These are phyloP conservation scores for Lycocerus yunnanus DNA, from an alignment of 2,888 invertebrate genomes.

Conservation along the genomic window DNA sequence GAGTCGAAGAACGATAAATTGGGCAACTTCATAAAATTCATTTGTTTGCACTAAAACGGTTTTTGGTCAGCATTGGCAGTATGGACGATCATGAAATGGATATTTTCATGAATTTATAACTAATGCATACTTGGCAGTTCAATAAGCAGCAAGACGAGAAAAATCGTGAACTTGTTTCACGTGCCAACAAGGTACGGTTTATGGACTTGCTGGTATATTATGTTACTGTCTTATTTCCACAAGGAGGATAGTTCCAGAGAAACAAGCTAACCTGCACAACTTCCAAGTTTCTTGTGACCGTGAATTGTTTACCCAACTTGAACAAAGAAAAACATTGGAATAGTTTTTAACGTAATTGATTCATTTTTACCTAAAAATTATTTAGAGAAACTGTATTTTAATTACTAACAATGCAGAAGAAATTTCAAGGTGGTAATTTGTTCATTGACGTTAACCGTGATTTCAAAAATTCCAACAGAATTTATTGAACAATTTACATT, in stretches of 20 bases:
- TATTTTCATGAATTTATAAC: background rate
- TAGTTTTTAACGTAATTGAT: background rate
- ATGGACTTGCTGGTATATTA: no score
- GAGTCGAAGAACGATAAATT: background rate
- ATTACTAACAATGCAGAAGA: background rate
- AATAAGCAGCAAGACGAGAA: background rate
- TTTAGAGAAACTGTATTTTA: background rate
- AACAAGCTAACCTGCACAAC: no score
- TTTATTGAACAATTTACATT: background rate
- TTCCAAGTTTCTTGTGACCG: background rate
- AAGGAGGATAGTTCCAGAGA: no score
- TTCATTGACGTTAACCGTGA: no score
- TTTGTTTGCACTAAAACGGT: background rate
- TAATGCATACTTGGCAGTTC: background rate
- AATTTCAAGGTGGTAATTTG: background rate
- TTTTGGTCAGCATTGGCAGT: no score
- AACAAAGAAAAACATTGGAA: background rate
- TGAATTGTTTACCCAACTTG: background rate
- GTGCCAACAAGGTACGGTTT: no score
- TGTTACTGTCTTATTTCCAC: no score
- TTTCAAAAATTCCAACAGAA: background rate
- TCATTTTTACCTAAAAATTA: background rate
- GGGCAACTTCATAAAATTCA: background rate
- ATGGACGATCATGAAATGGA: no score
- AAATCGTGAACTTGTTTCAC: background rate